Evolutionary conservation across 2,113 vertebrate genomes (phyloP).

Genomic region (Nipponia nippon): DNA sequence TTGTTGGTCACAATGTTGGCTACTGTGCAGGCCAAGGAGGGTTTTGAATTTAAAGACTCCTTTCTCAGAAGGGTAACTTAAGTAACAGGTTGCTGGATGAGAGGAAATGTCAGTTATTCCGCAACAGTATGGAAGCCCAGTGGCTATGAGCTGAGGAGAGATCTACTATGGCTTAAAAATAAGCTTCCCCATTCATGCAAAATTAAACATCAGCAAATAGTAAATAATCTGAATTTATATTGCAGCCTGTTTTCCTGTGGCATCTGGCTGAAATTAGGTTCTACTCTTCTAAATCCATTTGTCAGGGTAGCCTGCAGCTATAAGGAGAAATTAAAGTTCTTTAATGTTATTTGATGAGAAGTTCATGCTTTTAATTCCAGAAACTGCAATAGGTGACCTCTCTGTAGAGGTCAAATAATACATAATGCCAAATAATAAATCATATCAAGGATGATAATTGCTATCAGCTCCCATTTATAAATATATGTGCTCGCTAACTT

Average conservation of each 20-base stretch:
- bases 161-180: neutral
- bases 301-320: neutral
- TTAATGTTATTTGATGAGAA: conserved; percentile 17
- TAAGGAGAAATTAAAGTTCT: conserved; percentile 7
- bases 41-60: neutral
- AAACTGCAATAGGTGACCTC: neutral
- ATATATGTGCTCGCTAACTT: neutral
- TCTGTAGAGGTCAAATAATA: neutral
- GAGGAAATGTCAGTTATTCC: neutral
- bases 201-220: neutral
- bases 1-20: neutral
- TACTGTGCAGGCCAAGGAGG: neutral
- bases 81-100: neutral
- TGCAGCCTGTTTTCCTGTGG: neutral
- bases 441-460: neutral
- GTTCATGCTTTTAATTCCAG: conserved; percentile 22
- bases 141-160: neutral
- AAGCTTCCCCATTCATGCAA: neutral
- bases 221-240: conserved; percentile 6
- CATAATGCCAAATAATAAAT: conserved; percentile 10
- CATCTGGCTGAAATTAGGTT: neutral
- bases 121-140: accelerated
- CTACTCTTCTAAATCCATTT: conserved; percentile 13
- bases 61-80: neutral
- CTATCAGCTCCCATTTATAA: neutral